Conservation (phyloP, 1,140 invertebrate species). For the Cherax destructor region DNA sequence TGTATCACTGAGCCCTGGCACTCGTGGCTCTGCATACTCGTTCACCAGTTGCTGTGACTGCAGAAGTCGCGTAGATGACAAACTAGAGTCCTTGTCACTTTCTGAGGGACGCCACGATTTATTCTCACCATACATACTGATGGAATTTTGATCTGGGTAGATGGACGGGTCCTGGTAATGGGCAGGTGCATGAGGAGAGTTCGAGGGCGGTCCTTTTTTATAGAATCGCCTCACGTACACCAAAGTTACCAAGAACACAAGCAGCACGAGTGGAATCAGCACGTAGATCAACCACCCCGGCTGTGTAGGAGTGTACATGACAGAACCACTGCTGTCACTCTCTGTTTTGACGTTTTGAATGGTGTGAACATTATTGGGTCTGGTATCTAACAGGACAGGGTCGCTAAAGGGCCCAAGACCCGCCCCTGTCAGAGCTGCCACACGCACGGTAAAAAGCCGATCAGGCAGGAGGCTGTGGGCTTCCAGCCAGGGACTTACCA, state of each 20-base stretch:
- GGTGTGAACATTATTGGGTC: background rate
- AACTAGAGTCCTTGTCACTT: constrained; percentile 36
- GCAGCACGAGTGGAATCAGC: constrained; percentile 27
- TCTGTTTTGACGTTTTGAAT: background rate
- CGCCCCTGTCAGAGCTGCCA: constrained; percentile 41
- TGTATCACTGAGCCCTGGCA: background rate
- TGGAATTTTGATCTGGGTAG: constrained; percentile 19
- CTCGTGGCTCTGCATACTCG: constrained; percentile 15
- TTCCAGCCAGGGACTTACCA: constrained; percentile 22
- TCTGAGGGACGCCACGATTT: constrained; percentile 23
- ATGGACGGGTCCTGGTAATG: constrained; percentile 32
- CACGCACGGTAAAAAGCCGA: constrained; percentile 18
- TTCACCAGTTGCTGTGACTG: constrained; percentile 20
- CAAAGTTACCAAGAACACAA: constrained; percentile 11
- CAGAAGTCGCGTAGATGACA: constrained; percentile 14
- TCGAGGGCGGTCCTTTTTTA: background rate
- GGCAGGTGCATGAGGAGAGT: constrained; percentile 10
- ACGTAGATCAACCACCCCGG: constrained; percentile 45
- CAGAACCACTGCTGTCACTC: background rate
- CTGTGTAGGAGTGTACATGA: background rate
- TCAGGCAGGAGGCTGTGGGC: constrained; percentile 22
- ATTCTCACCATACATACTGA: constrained; percentile 34
- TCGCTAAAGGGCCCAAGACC: constrained; percentile 37
- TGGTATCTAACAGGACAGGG: background rate
- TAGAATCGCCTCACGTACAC: constrained; percentile 27